Evolutionary conservation across 2,888 invertebrate genomes (phyloP), one percentile per base, ranked within the genome.

Genomic region (Hanleya hanleyi): DNA sequence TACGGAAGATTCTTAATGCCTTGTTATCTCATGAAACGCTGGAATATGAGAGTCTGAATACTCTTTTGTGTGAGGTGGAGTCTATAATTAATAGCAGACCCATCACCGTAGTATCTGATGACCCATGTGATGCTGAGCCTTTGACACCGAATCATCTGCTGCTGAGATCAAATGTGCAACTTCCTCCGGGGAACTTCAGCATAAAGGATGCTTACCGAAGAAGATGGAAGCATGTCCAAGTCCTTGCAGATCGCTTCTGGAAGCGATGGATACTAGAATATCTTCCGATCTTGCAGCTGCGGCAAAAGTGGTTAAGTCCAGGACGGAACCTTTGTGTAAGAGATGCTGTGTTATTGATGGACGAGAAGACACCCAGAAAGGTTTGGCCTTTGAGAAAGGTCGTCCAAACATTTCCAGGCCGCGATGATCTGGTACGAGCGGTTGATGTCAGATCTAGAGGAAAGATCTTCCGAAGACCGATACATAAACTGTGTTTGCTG

Each of bases 111-210:
- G 35, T 62, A 18, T 62, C 62, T 18, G 62, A 62, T 22, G 62
- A 62, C 32, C 62, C 62, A 51, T n/a, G 12, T 29, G 78, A 37
- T 78, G 78, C 3, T 47, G 79, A 15, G 75, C 81, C n/a, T 75
- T 75, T 61, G 73, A 79, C 81, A 9, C 78, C 78, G 9, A 79
- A 81, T 41, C 77, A 82, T 73, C 78, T 82, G 61, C 15, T 81
- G 15, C 67, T 64, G 71, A 75, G 77, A 36, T 18, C 71, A 9
- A 75, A 7, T 38, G 12, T 29, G 15, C 5, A 1, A 32, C 36
- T 62, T 6, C 33, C 62, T 35, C 26, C 33, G 62, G 33, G 9
- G 51, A 51, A 7, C 7, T 51, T 51, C 51, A n/a, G n/a, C 7
- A n/a, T 18, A 22, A 6, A 51, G 22, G 51, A 22, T 22, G n/a